These are phyloP conservation scores for Anarrhichthys ocellatus DNA, from an alignment of 2,113 vertebrate genomes.

Conservation along the genomic window DNA sequence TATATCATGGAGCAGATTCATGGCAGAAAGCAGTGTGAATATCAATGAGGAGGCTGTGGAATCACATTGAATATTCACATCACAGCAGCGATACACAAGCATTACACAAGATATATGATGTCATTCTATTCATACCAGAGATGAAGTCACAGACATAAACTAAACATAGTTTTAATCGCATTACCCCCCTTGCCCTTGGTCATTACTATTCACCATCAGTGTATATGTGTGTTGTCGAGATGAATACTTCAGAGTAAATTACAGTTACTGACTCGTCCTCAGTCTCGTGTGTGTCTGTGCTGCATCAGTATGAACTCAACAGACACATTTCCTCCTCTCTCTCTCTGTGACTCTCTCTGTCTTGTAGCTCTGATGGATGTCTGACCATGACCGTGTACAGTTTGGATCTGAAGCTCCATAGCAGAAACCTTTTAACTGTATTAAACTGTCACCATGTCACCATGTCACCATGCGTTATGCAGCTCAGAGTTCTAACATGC, in stretches of 20 bases:
- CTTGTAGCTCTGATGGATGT: not conserved
- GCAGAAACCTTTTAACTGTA: not conserved
- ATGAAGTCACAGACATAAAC: not conserved
- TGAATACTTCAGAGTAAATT: too few species aligned
- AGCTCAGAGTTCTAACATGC: not conserved
- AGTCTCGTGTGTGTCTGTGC: not conserved
- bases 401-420: not conserved
- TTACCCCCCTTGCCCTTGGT: not conserved
- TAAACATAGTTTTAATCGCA: not conserved
- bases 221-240: not conserved
- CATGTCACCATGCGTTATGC: not conserved
- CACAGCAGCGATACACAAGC: not conserved
- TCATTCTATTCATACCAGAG: not conserved
- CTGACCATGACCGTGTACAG: not conserved
- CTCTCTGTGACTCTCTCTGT: too few species aligned
- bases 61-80: not conserved
- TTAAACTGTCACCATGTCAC: constrained; percentile 10
- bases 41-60: not conserved
- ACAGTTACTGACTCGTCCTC: too few species aligned
- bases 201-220: not conserved
- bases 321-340: not conserved
- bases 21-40: not conserved
- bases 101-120: not conserved
- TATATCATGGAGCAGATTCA: not conserved
- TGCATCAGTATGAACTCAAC: not conserved